These are phyloP conservation scores for Ophiothrix spiculata DNA, from an alignment of 35 echinoderm and acorn worm genomes.

Conservation along the genomic window DNA sequence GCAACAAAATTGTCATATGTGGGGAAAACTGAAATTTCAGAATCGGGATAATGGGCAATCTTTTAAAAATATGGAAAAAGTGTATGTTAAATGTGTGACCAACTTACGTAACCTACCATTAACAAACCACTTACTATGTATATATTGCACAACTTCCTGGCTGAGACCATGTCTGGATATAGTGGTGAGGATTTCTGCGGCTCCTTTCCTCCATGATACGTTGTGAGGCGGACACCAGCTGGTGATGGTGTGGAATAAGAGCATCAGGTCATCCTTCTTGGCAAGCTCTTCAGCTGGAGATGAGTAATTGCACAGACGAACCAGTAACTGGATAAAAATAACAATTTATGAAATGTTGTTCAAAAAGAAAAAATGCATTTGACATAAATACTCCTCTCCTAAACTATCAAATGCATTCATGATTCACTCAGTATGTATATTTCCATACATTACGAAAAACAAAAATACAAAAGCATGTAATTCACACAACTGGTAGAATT, in stretches of 20 bases:
- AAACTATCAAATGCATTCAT: too few relatives aligned
- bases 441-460: too few relatives aligned
- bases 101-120: not conserved
- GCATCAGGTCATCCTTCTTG: conserved; percentile 87
- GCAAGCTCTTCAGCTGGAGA: conserved; percentile 88
- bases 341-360: conserved; percentile 2
- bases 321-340: conserved; percentile 58
- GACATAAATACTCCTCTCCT: too few relatives aligned
- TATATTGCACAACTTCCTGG: conserved; percentile 91
- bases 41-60: too few relatives aligned
- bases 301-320: conserved; percentile 69
- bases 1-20: too few relatives aligned
- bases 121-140: conserved; percentile 91
- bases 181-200: conserved; percentile 91
- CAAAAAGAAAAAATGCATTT: too few relatives aligned
- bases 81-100: too few relatives aligned
- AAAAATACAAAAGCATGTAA: too few relatives aligned
- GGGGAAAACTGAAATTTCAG: too few relatives aligned
- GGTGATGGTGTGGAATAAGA: conserved; percentile 91
- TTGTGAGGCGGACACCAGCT: conserved; percentile 96
- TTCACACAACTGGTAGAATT: too few relatives aligned
- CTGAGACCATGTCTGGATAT: conserved; percentile 91
- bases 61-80: too few relatives aligned
- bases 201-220: conserved; percentile 90
- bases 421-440: too few relatives aligned